A percentile compares a stretch with the other conserved stretches of the same genome.
phyloP scores from a whole-genome alignment of 2,113 vertebrate genomes.

The Sinocyclocheilus grahami region DNA sequence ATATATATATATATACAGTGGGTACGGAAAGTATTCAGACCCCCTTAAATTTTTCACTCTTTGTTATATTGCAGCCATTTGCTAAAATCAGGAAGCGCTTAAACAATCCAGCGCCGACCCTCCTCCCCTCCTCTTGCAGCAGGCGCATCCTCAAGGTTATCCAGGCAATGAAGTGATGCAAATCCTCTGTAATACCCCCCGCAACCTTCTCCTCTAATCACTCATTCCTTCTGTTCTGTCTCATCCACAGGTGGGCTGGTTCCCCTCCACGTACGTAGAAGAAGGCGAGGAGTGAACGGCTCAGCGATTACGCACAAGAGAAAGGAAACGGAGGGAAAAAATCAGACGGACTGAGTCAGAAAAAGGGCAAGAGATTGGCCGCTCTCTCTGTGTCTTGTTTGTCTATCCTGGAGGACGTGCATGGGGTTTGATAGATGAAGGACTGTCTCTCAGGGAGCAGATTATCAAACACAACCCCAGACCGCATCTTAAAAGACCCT shows the following conservation, averaged over 20 bases:
- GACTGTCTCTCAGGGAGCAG: slow-evolving; percentile 19
- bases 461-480: slow-evolving; percentile 32
- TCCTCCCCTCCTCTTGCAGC: not conserved
- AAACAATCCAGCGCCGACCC: not conserved
- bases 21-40: too few species aligned
- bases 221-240: slow-evolving; percentile 12
- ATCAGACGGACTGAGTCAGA: not conserved
- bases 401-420: not conserved
- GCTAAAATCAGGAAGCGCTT: not conserved
- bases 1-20: too few species aligned
- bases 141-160: slow-evolving; percentile 18
- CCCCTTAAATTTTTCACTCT: too few species aligned
- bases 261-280: slow-evolving; percentile 97
- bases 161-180: slow-evolving; percentile 23
- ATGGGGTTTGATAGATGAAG: not conserved
- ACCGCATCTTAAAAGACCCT: slow-evolving; percentile 9
- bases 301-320: not conserved
- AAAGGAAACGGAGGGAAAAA: slow-evolving; percentile 36
- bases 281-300: slow-evolving; percentile 86
- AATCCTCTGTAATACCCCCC: slow-evolving; percentile 29
- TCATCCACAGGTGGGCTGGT: slow-evolving; percentile 90
- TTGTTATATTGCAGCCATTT: too few species aligned
- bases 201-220: not conserved
- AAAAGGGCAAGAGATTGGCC: not conserved
- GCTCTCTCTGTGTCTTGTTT: not conserved